Evolutionary conservation across 2,113 vertebrate genomes (phyloP).

Genomic region (Menidia beryllina): DNA sequence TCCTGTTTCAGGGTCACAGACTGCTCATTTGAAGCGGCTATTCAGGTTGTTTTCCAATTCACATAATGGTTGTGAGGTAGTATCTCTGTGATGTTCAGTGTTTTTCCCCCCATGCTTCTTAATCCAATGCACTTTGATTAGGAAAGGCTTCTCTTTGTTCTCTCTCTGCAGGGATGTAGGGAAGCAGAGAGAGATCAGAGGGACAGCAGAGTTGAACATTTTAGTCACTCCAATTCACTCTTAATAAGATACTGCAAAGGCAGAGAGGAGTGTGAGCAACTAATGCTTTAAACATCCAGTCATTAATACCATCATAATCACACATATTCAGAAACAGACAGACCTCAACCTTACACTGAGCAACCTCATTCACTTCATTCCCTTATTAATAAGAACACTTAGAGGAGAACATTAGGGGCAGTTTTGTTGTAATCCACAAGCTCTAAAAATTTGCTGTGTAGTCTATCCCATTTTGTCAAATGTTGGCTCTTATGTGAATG

Average conservation of each 20-base stretch:
- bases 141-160: constrained; percentile 73
- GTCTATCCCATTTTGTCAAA: constrained; percentile 43
- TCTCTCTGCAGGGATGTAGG: constrained; percentile 66
- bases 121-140: constrained; percentile 81
- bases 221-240: constrained; percentile 71
- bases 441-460: constrained; percentile 25
- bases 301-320: constrained; percentile 43
- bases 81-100: constrained; percentile 71
- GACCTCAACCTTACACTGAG: constrained; percentile 32
- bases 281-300: constrained; percentile 54
- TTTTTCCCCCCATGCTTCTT: constrained; percentile 55
- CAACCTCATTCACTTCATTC: constrained; percentile 12
- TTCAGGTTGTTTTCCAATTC: constrained; percentile 73
- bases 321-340: constrained; percentile 40
- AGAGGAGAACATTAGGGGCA: background rate
- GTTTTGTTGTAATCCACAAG: constrained; percentile 19
- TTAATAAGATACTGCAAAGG: constrained; percentile 49
- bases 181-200: constrained; percentile 71
- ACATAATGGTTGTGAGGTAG: constrained; percentile 54
- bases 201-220: constrained; percentile 58
- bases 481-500: constrained; percentile 47
- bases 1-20: constrained; percentile 69
- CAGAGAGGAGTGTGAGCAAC: constrained; percentile 10
- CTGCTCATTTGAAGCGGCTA: constrained; percentile 70
- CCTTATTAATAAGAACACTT: constrained; percentile 10